Conservation (phyloP, 2,113 vertebrate species). For the Indicator maculatus region DNA sequence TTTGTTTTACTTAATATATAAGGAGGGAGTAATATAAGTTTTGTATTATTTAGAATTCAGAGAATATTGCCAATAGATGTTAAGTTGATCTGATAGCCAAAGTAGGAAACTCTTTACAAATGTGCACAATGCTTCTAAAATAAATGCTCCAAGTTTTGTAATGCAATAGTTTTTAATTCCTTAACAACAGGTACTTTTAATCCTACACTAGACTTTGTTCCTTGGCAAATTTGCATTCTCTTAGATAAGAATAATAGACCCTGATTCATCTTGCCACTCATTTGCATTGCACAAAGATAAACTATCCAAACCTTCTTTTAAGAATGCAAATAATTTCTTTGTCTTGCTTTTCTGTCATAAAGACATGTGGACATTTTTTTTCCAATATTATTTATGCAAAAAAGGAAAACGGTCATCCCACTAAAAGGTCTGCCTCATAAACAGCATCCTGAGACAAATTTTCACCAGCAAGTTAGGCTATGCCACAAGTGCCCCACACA, state of each 20-base stretch:
- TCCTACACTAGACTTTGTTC: background rate
- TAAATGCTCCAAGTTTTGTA: background rate
- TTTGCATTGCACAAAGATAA: slow-evolving; percentile 7
- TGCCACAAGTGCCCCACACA: background rate
- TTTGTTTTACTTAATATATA: background rate
- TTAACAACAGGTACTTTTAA: background rate
- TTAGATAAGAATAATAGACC: background rate
- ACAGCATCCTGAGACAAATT: background rate
- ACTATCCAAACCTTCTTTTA: background rate
- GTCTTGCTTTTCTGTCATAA: background rate
- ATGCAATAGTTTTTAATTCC: background rate
- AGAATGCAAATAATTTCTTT: background rate
- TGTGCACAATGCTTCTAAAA: background rate
- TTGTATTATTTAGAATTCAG: background rate
- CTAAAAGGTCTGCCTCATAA: background rate
- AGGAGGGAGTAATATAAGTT: background rate
- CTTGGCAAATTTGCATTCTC: slow-evolving; percentile 6
- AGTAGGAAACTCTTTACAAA: no score
- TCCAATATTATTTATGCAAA: background rate
- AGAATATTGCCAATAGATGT: background rate
- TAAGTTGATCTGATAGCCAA: no score
- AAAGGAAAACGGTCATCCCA: background rate
- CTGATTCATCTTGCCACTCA: background rate
- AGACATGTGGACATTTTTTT: background rate
- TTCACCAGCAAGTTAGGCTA: background rate